Evolutionary conservation across 2,888 invertebrate species (phyloP).

Genomic region (Carpatolechia fugitivella): DNA sequence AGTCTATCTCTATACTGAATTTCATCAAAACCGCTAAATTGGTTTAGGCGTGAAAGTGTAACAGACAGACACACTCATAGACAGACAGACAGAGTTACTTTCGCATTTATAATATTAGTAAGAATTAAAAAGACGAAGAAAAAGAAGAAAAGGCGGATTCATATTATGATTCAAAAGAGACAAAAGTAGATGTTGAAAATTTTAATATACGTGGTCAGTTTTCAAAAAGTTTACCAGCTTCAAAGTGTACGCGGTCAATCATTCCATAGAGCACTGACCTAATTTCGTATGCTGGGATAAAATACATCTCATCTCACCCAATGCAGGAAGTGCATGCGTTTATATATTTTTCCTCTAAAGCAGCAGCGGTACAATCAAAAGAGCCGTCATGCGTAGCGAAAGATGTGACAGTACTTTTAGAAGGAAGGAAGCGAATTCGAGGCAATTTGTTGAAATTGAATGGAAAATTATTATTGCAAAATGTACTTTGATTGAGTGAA

Average conservation of each 20-base stretch:
- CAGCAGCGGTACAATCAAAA: slow-evolving; percentile 11
- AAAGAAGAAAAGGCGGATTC: too few relatives aligned
- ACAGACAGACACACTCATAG: too few relatives aligned
- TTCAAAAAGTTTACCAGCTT: slow-evolving; percentile 20
- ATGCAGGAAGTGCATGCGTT: slow-evolving; percentile 51
- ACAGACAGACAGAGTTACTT: too few relatives aligned
- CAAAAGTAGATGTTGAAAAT: too few relatives aligned
- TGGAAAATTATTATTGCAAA: slow-evolving; percentile 4
- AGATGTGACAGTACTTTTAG: slow-evolving; percentile 6
- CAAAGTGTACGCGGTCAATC: slow-evolving; percentile 38
- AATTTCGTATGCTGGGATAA: slow-evolving; percentile 56
- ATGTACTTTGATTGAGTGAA: neutral
- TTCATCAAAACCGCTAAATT: too few relatives aligned
- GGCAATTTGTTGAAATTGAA: slow-evolving; percentile 34
- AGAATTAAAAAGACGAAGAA: too few relatives aligned
- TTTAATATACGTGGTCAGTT: too few relatives aligned
- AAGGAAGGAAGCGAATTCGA: slow-evolving; percentile 43
- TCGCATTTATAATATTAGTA: too few relatives aligned
- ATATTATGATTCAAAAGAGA: too few relatives aligned
- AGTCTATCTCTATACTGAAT: too few relatives aligned
- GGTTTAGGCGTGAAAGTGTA: too few relatives aligned
- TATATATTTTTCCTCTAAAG: slow-evolving; percentile 45
- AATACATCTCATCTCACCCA: slow-evolving; percentile 55
- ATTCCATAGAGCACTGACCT: slow-evolving; percentile 48
- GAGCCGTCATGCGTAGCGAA: neutral